A percentile compares a stretch with the other conserved stretches of the same genome.
Evolutionary conservation across 2,888 invertebrate species (phyloP).

Genomic region (Dolomedes plantarius): DNA sequence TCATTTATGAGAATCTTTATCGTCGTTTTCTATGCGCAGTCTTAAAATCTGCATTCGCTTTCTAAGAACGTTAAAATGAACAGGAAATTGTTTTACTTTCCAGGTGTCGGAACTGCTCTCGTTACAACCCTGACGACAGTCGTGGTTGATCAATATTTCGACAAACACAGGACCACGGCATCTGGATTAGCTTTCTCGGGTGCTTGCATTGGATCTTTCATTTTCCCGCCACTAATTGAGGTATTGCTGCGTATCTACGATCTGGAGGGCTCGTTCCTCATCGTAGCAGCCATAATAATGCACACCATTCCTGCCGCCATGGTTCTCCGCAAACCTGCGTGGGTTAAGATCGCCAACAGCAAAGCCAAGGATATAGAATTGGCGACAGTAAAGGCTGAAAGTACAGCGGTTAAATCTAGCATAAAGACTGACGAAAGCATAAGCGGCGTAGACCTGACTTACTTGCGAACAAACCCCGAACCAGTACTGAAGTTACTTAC

Average conservation of each 20-base stretch:
- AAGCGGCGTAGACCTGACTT: neutral
- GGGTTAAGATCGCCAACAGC: constrained; percentile 25
- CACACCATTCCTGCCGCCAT: constrained; percentile 54
- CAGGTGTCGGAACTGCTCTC: constrained; percentile 44
- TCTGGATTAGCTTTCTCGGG: constrained; percentile 72
- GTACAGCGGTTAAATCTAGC: no score
- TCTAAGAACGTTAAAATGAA: no score
- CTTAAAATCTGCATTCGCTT: no score
- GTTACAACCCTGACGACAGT: constrained; percentile 38
- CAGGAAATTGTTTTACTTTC: neutral
- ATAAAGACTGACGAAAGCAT: neutral
- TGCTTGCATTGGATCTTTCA: constrained; percentile 72
- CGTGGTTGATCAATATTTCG: constrained; percentile 71
- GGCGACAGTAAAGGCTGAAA: no score
- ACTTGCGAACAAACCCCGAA: neutral
- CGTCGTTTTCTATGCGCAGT: no score
- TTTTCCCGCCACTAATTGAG: constrained; percentile 69
- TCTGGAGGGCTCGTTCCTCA: constrained; percentile 65
- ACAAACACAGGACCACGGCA: constrained; percentile 66
- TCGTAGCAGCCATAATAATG: constrained; percentile 61
- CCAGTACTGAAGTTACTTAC: neutral
- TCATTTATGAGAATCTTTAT: no score
- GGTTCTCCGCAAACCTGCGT: constrained; percentile 37
- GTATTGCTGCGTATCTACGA: constrained; percentile 48
- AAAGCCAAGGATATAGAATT: neutral